Evolutionary conservation across 2,797 vertebrate genomes (phyloP).

Genomic region (Alfaro cultratus): DNA sequence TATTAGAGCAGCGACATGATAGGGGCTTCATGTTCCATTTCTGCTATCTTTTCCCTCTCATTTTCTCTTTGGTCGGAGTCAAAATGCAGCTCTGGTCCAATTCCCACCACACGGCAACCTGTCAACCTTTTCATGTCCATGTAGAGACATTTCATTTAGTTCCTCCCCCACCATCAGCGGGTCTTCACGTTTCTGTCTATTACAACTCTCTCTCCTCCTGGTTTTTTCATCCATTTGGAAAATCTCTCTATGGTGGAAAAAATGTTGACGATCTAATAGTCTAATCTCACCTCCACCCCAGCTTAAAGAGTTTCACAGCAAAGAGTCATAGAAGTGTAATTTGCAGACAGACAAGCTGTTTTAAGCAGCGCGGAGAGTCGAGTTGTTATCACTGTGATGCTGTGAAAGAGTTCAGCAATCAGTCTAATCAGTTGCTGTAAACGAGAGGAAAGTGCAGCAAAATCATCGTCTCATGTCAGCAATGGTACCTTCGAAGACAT

Average conservation of each 20-base stretch:
- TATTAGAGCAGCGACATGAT: slow-evolving; percentile 17
- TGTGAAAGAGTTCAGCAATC: neutral
- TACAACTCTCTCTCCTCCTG: slow-evolving; percentile 2
- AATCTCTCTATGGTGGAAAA: slow-evolving; percentile 28
- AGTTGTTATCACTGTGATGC: neutral
- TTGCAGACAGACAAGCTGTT: slow-evolving; percentile 32
- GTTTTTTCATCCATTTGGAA: slow-evolving; percentile 34
- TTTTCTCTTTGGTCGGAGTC: slow-evolving; percentile 47
- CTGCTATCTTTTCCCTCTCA: slow-evolving; percentile 53
- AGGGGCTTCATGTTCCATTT: slow-evolving; percentile 43
- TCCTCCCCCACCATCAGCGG: slow-evolving; percentile 5
- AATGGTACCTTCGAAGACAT: neutral
- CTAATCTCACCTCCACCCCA: slow-evolving; percentile 48
- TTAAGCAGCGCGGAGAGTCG: neutral
- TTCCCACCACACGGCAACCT: slow-evolving; percentile 36
- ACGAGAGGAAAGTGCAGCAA: neutral
- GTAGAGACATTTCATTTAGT: slow-evolving; percentile 36
- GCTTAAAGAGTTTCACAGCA: slow-evolving; percentile 46
- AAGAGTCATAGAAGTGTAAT: slow-evolving; percentile 64
- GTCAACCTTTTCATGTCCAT: slow-evolving; percentile 42
- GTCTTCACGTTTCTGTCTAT: slow-evolving; percentile 9
- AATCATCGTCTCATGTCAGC: neutral
- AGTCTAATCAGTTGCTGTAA: neutral
- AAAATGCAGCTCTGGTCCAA: slow-evolving; percentile 48
- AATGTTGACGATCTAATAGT: slow-evolving; percentile 37